Evolutionary conservation across 2,797 vertebrate genomes (phyloP), one percentile per base, ranked within the genome.

Genomic region (Falco biarmicus): DNA sequence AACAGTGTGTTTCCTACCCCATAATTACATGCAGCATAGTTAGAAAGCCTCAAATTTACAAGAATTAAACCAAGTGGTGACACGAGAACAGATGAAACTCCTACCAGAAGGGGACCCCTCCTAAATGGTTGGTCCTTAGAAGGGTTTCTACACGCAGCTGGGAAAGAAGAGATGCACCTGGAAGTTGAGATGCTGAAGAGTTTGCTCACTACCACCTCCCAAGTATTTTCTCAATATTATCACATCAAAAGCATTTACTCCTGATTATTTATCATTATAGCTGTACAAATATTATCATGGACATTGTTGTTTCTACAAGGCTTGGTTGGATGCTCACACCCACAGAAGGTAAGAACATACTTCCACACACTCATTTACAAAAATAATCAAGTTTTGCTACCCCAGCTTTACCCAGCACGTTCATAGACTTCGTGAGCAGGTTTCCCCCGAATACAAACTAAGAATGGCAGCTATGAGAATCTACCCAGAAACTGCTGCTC

Each of bases 91-190:
- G 31, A 66, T 53, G 12, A 64, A 88, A 78, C 19, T 31, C 19
- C n/a, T 64, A 28, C 31, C 26, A 20, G 28, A 63, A 75, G 18
- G 12, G 17, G 26, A 50, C 3, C 7, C 4, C 15, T 41, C 6
- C 11, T 3, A n/a, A 41, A 12, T 0, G 6, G 22, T 1, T 86
- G 26, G 13, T 47, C 15, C 54, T 84, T 56, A 48, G 37, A 65
- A 77, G 9, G n/a, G 12, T 34, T 88, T 1, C 0, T 47, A 18
- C 0, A 0, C 34, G 50, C 89, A 93, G 18, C 18, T 22, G 15
- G 34, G 21, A 76, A 79, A n/a, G 9, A 71, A 54, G 13, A 66
- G 37, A 78, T 18, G 13, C 0, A 64, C 13, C n/a, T 81, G 47
- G 32, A 69, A 71, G 26, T 0, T n/a, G 37, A 90, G 28, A 68